phyloP scores from a whole-genome alignment of 1,140 invertebrate species.

The Trachelipus rathkii region DNA sequence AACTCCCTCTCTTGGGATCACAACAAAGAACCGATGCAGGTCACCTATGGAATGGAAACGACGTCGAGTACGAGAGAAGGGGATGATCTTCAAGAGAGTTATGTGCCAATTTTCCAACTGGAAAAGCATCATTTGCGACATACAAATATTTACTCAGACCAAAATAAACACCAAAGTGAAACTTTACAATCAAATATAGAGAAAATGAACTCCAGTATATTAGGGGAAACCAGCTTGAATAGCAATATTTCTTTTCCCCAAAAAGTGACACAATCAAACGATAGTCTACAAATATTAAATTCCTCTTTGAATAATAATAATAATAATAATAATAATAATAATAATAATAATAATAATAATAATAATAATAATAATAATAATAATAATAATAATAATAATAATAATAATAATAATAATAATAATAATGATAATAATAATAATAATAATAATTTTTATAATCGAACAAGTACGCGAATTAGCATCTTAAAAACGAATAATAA shows the following conservation, averaged over 20 bases:
- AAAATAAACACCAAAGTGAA: slow-evolving; percentile 6
- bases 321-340: slow-evolving; percentile 17
- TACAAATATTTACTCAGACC: slow-evolving; percentile 13
- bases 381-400: slow-evolving; percentile 7
- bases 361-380: slow-evolving; percentile 12
- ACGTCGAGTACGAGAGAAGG: not conserved
- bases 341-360: slow-evolving; percentile 16
- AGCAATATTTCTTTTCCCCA: too few relatives aligned
- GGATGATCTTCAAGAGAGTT: slow-evolving; percentile 3
- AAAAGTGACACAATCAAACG: too few relatives aligned
- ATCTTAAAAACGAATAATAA: not conserved
- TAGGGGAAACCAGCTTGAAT: not conserved
- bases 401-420: slow-evolving; percentile 21
- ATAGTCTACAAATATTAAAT: too few relatives aligned
- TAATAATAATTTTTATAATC: not conserved
- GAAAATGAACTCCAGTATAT: not conserved
- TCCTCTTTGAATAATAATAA: not conserved
- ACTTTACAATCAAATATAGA: not conserved
- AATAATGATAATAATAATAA: not conserved
- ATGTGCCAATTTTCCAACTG: slow-evolving; percentile 10
- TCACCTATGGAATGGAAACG: slow-evolving; percentile 2
- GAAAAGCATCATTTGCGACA: slow-evolving; percentile 12
- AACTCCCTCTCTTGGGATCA: slow-evolving; percentile 3
- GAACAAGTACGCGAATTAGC: not conserved
- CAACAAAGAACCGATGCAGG: slow-evolving; percentile 6